Evolutionary conservation across 37 sponge, comb jelly and placozoan species (phyloP).

Genomic region (Beroe forskalii): DNA sequence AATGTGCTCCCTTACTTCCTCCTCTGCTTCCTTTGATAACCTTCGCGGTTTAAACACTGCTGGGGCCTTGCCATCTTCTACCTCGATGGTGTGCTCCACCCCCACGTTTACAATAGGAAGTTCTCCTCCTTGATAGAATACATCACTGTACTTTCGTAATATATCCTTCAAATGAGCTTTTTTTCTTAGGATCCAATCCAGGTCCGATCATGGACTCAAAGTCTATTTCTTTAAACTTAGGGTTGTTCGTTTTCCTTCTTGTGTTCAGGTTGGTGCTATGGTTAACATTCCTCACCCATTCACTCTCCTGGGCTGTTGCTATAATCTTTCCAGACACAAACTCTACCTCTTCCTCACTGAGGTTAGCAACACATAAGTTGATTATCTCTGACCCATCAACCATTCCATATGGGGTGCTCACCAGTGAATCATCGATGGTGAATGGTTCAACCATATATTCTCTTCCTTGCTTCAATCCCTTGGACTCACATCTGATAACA

Average conservation of each 20-base stretch:
- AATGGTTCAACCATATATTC: background rate
- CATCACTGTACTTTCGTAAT: background rate
- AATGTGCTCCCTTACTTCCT: slow-evolving; percentile 8
- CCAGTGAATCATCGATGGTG: background rate
- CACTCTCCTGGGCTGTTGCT: background rate
- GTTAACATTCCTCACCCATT: background rate
- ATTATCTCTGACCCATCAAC: background rate
- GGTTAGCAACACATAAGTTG: background rate
- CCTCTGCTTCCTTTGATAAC: background rate
- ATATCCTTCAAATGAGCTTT: background rate
- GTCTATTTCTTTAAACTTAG: too few relatives aligned
- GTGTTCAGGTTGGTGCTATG: background rate
- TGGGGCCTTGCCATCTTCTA: background rate
- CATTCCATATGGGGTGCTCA: slow-evolving; percentile 2
- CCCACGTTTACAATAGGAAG: slow-evolving; percentile 22
- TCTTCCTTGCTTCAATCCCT: background rate
- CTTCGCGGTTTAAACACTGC: background rate
- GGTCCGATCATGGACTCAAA: background rate
- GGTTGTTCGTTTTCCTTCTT: background rate
- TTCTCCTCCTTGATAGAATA: background rate
- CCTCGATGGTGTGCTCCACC: background rate
- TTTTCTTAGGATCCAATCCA: background rate
- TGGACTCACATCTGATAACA: background rate
- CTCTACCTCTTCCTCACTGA: background rate
- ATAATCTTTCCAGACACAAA: background rate